Conservation (phyloP, 2,888 invertebrate species). For the Timema cristinae region DNA sequence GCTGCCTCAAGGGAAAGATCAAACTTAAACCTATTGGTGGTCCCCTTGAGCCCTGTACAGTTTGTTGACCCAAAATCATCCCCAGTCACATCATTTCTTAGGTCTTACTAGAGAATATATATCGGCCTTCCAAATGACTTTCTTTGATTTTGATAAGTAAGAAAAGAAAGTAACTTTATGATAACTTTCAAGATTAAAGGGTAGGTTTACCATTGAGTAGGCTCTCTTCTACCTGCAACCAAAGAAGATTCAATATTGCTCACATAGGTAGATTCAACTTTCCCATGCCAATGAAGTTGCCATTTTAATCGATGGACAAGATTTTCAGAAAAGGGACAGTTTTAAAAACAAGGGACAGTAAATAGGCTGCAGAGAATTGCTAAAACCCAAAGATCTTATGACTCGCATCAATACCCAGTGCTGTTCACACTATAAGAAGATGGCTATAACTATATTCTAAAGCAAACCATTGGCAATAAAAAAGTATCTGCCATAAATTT, state of each 20-base stretch:
- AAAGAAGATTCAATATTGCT: slow-evolving; percentile 23
- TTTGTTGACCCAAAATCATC: not conserved
- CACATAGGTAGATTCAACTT: slow-evolving; percentile 18
- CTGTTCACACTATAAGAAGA: slow-evolving; percentile 36
- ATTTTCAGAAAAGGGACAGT: slow-evolving; percentile 32
- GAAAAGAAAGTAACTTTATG: slow-evolving; percentile 19
- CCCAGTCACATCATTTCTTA: slow-evolving; percentile 30
- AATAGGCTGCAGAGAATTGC: not conserved
- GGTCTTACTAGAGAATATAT: slow-evolving; percentile 32
- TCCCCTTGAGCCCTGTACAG: slow-evolving; percentile 27
- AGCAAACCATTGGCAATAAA: slow-evolving; percentile 24
- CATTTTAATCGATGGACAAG: not conserved
- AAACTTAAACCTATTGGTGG: slow-evolving; percentile 28
- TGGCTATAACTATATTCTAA: slow-evolving; percentile 29
- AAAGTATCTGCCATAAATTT: slow-evolving; percentile 30
- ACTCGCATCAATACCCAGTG: slow-evolving; percentile 40
- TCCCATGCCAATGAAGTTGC: slow-evolving; percentile 26
- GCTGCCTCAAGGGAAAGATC: slow-evolving; percentile 33
- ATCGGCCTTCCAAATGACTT: slow-evolving; percentile 34
- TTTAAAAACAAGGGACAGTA: slow-evolving; percentile 31
- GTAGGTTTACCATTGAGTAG: slow-evolving; percentile 30
- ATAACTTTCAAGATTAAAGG: slow-evolving; percentile 30
- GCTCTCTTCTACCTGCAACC: slow-evolving; percentile 25
- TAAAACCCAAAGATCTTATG: slow-evolving; percentile 27
- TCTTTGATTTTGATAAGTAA: slow-evolving; percentile 31